Conservation (phyloP, 2,797 vertebrate genomes). For the Takifugu ocellatus region DNA sequence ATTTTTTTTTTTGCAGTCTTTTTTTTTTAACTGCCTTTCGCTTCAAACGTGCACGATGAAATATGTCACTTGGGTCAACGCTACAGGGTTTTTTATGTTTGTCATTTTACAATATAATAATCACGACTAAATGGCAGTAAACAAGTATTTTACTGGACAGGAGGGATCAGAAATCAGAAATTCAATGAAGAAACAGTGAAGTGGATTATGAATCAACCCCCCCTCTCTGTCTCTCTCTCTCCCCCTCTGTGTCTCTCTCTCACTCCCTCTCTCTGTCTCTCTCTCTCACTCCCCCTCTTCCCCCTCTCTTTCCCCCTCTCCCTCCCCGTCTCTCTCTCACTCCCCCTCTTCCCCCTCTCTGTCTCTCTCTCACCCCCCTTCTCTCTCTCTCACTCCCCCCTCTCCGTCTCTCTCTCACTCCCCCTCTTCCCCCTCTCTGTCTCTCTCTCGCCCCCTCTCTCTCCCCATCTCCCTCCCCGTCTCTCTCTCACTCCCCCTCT, state of each 20-base stretch:
- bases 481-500: constrained; percentile 25
- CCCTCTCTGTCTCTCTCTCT: constrained; percentile 1
- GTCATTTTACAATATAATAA: too few species aligned
- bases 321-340: constrained; percentile 2
- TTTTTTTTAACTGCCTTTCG: background rate
- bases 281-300: constrained; percentile 21
- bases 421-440: constrained; percentile 16
- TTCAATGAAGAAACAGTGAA: too few species aligned
- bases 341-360: constrained; percentile 26
- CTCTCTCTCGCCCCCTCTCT: constrained; percentile 7
- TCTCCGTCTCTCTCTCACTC: constrained; percentile 6
- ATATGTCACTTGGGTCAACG: background rate
- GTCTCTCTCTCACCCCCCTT: background rate
- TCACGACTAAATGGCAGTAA: too few species aligned
- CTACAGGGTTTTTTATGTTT: too few species aligned
- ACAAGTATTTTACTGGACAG: too few species aligned
- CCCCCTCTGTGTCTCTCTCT: constrained; percentile 1
- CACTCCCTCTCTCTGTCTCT: constrained; percentile 4
- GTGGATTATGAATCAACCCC: too few species aligned
- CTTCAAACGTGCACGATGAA: background rate
- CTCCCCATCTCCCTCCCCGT: constrained; percentile 7
- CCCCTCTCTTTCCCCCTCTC: constrained; percentile 21
- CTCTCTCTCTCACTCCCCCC: constrained; percentile 32
- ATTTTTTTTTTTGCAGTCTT: background rate
- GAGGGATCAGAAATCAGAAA: too few species aligned